These are phyloP conservation scores for Pampusana beccarii DNA, from an alignment of 2,113 vertebrate species.

Conservation along the genomic window DNA sequence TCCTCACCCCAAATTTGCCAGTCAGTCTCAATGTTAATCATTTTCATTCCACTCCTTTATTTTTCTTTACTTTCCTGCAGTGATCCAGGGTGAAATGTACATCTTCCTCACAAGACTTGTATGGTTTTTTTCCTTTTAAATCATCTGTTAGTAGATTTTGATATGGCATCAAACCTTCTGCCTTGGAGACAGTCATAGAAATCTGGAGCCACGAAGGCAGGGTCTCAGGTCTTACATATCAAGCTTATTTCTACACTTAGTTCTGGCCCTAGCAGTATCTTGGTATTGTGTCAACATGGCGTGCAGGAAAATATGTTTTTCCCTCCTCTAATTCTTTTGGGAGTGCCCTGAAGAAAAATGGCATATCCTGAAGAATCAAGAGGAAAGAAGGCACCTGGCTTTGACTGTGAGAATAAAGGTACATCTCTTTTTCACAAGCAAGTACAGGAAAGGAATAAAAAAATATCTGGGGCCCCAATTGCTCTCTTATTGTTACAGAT, in stretches of 20 bases:
- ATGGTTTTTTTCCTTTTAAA: not conserved
- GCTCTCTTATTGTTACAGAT: not conserved
- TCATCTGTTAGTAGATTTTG: not conserved
- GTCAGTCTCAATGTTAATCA: not conserved
- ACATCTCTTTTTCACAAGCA: not conserved
- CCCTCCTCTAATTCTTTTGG: not conserved
- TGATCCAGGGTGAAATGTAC: not conserved
- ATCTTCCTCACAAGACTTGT: not conserved
- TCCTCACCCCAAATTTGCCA: not conserved
- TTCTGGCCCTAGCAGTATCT: slow-evolving; percentile 19
- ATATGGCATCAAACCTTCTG: not conserved
- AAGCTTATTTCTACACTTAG: slow-evolving; percentile 16
- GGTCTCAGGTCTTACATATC: not conserved
- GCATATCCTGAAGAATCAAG: accelerated
- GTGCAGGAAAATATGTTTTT: not conserved
- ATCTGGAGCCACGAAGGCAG: not conserved
- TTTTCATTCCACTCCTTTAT: not conserved
- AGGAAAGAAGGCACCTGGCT: not conserved
- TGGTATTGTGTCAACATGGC: slow-evolving; percentile 1
- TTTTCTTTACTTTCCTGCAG: not conserved
- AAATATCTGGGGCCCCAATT: not conserved
- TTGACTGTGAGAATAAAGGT: not conserved
- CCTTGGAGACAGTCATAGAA: not conserved
- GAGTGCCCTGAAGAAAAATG: not conserved
- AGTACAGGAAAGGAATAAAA: not conserved